Evolutionary conservation across 2,113 vertebrate genomes (phyloP).

Genomic region (Cheirogaleus medius): DNA sequence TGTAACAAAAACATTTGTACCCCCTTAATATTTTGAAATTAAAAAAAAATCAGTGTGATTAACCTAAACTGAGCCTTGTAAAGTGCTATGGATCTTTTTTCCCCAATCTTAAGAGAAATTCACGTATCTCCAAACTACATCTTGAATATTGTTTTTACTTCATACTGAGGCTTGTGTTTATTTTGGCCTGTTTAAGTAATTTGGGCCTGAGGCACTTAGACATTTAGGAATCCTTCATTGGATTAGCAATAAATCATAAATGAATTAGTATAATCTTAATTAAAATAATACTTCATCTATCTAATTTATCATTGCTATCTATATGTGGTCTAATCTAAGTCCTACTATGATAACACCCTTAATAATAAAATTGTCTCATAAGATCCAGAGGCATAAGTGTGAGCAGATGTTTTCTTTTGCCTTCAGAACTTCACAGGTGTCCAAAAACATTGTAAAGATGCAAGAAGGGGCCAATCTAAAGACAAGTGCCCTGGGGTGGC

Average conservation of each 20-base stretch:
- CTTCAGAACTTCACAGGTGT: slow-evolving; percentile 68
- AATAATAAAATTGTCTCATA: slow-evolving; percentile 28
- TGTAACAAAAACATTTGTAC: too few species aligned
- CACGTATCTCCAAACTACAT: background rate
- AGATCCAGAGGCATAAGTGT: background rate
- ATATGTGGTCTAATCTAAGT: background rate
- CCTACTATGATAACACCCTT: background rate
- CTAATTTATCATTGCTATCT: background rate
- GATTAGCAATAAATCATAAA: slow-evolving; percentile 23
- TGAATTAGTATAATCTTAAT: slow-evolving; percentile 26
- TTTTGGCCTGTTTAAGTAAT: slow-evolving; percentile 7
- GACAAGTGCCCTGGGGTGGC: slow-evolving; percentile 57
- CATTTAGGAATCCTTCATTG: background rate
- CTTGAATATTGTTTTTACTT: slow-evolving; percentile 1
- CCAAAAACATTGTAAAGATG: slow-evolving; percentile 58
- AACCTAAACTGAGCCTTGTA: background rate
- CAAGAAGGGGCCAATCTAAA: slow-evolving; percentile 53
- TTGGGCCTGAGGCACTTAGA: background rate
- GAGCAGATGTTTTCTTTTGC: slow-evolving; percentile 60
- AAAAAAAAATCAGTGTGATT: background rate
- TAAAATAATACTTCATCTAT: background rate
- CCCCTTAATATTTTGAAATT: too few species aligned
- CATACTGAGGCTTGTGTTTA: background rate
- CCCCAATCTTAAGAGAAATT: slow-evolving; percentile 1
- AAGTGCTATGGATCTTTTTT: background rate